Conservation (phyloP, 2,113 vertebrate genomes). For the Plestiodon gilberti region DNA sequence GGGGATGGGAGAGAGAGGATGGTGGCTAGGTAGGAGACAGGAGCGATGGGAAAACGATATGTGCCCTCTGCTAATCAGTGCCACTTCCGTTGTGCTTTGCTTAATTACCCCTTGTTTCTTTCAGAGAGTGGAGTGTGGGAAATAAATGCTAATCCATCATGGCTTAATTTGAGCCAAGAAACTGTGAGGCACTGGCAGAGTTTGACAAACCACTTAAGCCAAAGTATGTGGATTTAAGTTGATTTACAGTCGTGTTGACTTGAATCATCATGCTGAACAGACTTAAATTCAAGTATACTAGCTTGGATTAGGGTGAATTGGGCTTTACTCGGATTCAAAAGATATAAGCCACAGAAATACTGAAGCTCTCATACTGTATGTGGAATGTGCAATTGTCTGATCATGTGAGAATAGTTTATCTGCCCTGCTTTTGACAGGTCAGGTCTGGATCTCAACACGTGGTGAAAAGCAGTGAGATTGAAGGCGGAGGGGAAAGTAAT, state of each 20-base stretch:
- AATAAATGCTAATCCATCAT: slow-evolving; percentile 20
- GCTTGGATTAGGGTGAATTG: neutral
- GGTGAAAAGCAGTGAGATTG: neutral
- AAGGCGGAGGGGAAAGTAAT: neutral
- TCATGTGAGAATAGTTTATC: too few relatives aligned
- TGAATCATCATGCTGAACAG: neutral
- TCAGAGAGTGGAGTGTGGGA: slow-evolving; percentile 16
- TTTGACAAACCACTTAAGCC: neutral
- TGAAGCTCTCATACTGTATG: too few relatives aligned
- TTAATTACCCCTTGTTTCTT: neutral
- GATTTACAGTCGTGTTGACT: neutral
- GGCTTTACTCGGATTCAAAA: accelerated
- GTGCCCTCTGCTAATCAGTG: slow-evolving; percentile 1
- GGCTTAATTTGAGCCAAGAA: neutral
- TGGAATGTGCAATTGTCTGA: too few relatives aligned
- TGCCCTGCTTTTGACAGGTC: slow-evolving; percentile 7
- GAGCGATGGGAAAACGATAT: slow-evolving; percentile 13
- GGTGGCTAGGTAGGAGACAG: neutral
- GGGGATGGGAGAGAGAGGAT: neutral
- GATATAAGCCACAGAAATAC: slow-evolving; percentile 26
- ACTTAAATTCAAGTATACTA: neutral
- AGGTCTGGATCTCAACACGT: slow-evolving; percentile 26
- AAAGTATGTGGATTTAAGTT: neutral
- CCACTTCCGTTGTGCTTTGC: accelerated
- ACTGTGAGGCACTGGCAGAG: slow-evolving; percentile 21